Evolutionary conservation across 2,113 vertebrate species (phyloP), one percentile per base, ranked within the genome.

Genomic region (Lepus timidus): DNA sequence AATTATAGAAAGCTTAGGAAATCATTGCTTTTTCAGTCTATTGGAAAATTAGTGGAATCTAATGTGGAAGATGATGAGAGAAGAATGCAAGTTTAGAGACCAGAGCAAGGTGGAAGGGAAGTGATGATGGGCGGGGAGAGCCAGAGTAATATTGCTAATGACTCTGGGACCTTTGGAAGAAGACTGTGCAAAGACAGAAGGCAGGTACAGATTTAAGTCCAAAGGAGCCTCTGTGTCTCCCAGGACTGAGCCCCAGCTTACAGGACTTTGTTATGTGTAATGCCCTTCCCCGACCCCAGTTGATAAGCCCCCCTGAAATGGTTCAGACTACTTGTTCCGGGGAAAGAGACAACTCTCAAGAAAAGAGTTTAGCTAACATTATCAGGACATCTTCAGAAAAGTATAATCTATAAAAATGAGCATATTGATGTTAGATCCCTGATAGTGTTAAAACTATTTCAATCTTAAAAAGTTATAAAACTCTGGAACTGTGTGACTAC

Each of bases 351-450:
- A 67, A 90, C 7, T 29, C 23, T 94, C 27, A 68, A 85, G 62
- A 58, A 75, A 79, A 79, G 27, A 86, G 51, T 25, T 83, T 74
- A 75, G 11, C 11, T 27, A 49, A 75, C 71, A 3, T 88, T 65
- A 29, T 36, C 49, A 95, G 25, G 29, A 49, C 4, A 27, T 31
- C 70, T 79, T 95, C 33, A 80, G 55, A 62, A 55, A 93, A 39
- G 4, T 31, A 68, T n/a, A 25, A 62, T 61, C 23, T 44, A 17
- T 31, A 80, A 27, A 90, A 92, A 93, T 8, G 17, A 88, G 19
- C 33, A 13, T 14, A 51, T 29, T 62, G 9, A 36, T 33, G 62
- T 71, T 51, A 80, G n/a, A 16, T 23, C n/a, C 7, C 9, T 25
- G 10, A 33, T 71, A 80, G 51, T 44, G 20, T 67, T 73, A 4